These are phyloP conservation scores for Macaca nemestrina DNA, from an alignment of 2,113 vertebrate genomes.

Conservation along the genomic window DNA sequence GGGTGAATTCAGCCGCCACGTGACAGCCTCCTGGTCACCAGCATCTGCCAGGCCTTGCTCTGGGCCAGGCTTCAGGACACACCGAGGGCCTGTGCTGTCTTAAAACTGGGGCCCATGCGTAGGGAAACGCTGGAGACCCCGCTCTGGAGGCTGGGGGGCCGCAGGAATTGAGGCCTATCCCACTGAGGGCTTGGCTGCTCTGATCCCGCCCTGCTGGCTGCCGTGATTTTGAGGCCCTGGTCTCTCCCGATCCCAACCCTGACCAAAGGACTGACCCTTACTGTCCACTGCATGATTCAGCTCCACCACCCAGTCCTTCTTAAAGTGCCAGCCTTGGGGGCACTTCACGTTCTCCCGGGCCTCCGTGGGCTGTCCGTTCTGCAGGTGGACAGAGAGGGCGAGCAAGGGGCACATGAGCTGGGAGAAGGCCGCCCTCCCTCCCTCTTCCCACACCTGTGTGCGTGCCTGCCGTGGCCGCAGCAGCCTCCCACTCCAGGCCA, in stretches of 20 bases:
- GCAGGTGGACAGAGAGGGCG: neutral
- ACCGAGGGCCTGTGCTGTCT: neutral
- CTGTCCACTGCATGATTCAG: conserved; percentile 70
- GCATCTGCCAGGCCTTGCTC: neutral
- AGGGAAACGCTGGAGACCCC: neutral
- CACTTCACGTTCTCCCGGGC: conserved; percentile 74
- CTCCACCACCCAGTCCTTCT: conserved; percentile 79
- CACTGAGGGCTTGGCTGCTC: neutral
- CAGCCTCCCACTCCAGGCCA: neutral
- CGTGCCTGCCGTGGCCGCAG: accelerated
- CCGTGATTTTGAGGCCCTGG: neutral
- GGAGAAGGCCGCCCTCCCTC: neutral
- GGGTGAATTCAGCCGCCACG: neutral
- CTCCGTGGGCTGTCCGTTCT: conserved; percentile 62
- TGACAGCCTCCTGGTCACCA: neutral
- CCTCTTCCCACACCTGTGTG: neutral
- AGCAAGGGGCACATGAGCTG: neutral
- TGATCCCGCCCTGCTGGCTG: neutral
- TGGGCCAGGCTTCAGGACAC: neutral
- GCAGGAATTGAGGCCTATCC: neutral
- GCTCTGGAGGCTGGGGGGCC: neutral
- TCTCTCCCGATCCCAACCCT: accelerated
- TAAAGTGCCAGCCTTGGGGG: conserved; percentile 79
- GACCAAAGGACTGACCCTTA: conserved; percentile 68
- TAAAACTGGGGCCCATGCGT: neutral